Conservation (phyloP, 1,140 invertebrate genomes). For the Drosophila dunni region DNA sequence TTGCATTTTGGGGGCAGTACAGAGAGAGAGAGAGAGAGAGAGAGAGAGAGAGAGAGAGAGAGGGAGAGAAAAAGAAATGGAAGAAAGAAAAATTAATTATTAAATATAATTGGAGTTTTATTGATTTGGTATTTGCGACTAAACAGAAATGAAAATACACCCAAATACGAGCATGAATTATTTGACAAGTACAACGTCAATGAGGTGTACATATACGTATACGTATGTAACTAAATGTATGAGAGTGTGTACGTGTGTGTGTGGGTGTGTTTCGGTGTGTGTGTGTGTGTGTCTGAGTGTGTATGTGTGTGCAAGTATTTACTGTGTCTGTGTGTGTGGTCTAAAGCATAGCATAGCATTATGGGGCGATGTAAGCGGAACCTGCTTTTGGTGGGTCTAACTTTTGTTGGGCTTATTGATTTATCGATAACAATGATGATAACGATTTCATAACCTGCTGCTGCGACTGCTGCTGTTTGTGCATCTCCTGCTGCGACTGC, state of each 20-base stretch:
- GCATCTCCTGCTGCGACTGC: conserved; percentile 24
- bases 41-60: conserved; percentile 27
- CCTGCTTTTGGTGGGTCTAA: conserved; percentile 24
- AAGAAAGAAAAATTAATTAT: conserved; percentile 67
- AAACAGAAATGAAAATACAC: conserved; percentile 80
- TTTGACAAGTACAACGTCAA: conserved; percentile 81
- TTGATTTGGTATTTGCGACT: conserved; percentile 77
- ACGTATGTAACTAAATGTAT: conserved; percentile 12
- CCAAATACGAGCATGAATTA: conserved; percentile 82
- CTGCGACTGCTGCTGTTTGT: conserved; percentile 21
- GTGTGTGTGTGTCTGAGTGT: not conserved
- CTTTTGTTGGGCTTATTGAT: conserved; percentile 6
- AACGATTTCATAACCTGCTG: conserved; percentile 28
- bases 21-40: conserved; percentile 11
- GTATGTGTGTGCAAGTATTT: conserved; percentile 38
- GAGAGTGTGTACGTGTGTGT: not conserved
- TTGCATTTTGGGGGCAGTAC: not conserved
- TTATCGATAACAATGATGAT: conserved; percentile 21
- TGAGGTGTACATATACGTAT: conserved; percentile 50
- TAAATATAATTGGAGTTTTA: conserved; percentile 79
- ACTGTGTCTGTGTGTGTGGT: conserved; percentile 22
- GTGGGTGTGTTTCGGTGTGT: not conserved
- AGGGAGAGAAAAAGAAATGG: conserved; percentile 15
- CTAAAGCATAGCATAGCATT: conserved; percentile 39
- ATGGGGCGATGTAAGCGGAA: conserved; percentile 38